Conservation (phyloP, 1,140 invertebrate species). For the Leguminivora glycinivorella region DNA sequence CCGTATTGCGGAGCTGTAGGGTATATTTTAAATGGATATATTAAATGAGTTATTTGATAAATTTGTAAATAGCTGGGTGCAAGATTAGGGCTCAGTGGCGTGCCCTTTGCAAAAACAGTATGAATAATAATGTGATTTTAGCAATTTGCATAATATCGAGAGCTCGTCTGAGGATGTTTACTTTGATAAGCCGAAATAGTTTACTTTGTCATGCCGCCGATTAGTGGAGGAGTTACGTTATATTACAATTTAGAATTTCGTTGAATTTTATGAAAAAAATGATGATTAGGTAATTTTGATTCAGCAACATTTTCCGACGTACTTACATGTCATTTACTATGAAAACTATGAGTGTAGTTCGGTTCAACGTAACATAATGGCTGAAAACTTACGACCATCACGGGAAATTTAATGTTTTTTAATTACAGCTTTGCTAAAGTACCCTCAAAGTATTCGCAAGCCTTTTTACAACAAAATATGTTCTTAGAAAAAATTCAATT, state of each 20-base stretch:
- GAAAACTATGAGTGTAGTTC: too few relatives aligned
- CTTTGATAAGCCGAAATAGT: slow-evolving; percentile 62
- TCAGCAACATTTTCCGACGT: too few relatives aligned
- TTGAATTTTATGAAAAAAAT: background rate
- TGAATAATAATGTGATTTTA: slow-evolving; percentile 74
- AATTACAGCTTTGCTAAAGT: too few relatives aligned
- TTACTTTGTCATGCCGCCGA: slow-evolving; percentile 36
- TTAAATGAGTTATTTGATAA: slow-evolving; percentile 38
- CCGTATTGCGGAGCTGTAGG: slow-evolving; percentile 35
- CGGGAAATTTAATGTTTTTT: too few relatives aligned
- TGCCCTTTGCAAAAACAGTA: slow-evolving; percentile 74
- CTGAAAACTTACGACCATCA: too few relatives aligned
- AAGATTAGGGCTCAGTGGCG: slow-evolving; percentile 63
- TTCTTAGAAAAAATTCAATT: too few relatives aligned
- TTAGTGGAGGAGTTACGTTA: background rate
- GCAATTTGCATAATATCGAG: slow-evolving; percentile 70
- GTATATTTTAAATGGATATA: slow-evolving; percentile 30
- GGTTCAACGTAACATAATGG: too few relatives aligned
- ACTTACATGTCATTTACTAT: too few relatives aligned
- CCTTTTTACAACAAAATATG: too few relatives aligned
- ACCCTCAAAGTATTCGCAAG: too few relatives aligned
- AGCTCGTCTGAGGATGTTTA: slow-evolving; percentile 64
- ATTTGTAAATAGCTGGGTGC: slow-evolving; percentile 48
- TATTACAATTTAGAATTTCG: background rate
- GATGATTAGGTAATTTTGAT: too few relatives aligned